phyloP scores from a whole-genome alignment of 2,113 vertebrate genomes.

The Ranitomeya imitator region DNA sequence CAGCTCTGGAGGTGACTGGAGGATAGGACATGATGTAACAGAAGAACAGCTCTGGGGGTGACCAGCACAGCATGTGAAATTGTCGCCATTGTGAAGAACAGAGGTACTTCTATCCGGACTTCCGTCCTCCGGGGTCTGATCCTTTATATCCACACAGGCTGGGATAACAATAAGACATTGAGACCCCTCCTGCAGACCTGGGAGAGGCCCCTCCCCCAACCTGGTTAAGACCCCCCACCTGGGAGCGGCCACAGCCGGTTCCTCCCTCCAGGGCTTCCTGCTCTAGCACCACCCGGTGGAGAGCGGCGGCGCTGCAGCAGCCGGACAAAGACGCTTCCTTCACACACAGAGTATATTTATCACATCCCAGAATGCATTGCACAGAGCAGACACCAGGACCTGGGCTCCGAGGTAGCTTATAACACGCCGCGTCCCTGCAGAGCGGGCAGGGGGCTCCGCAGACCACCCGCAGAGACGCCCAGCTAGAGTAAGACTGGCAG shows the following conservation, averaged over 20 bases:
- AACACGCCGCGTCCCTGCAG: slow-evolving; percentile 18
- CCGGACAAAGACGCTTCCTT: not conserved
- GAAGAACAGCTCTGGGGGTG: too few species aligned
- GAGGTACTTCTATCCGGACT: slow-evolving; percentile 51
- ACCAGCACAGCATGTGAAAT: too few species aligned
- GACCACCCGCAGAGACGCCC: not conserved
- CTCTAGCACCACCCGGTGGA: not conserved
- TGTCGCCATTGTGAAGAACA: slow-evolving; percentile 5
- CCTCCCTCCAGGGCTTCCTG: not conserved
- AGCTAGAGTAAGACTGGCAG: slow-evolving; percentile 16
- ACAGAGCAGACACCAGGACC: slow-evolving; percentile 35
- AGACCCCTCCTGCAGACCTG: not conserved
- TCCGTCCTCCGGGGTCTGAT: not conserved
- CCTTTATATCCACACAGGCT: not conserved
- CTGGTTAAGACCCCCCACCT: not conserved
- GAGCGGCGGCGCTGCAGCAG: not conserved
- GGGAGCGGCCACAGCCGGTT: not conserved
- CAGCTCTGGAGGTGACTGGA: too few species aligned
- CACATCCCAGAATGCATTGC: slow-evolving; percentile 42
- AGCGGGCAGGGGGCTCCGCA: not conserved
- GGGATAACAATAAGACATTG: not conserved
- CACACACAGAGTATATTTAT: slow-evolving; percentile 20
- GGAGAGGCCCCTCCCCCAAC: not conserved
- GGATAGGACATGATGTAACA: too few species aligned
- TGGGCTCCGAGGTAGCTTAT: slow-evolving; percentile 54